Evolutionary conservation across 2,888 invertebrate genomes (phyloP), one percentile per base, ranked within the genome.

Genomic region (Noctua janthina): DNA sequence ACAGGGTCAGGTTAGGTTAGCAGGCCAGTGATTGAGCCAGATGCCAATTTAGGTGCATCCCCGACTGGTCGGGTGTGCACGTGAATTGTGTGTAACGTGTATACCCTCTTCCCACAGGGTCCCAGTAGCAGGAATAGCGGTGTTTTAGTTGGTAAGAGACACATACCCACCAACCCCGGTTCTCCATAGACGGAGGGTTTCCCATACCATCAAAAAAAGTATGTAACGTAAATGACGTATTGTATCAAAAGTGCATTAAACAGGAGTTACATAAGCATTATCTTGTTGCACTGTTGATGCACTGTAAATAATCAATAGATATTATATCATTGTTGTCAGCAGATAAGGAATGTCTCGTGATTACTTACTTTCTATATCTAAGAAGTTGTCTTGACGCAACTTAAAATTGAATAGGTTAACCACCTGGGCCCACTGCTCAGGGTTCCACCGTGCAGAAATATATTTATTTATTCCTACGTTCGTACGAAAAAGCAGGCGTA

Each of bases 231-330:
- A 7, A 43, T 43, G 43, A 43, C 43, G 43, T 43, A 43, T 7
- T 43, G 7, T 43, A 43, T 7, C 7, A 43, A 43, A 51, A 7
- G 17, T 84, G 35, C 80, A 64, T 46, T 64, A 35, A 54, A 74
- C 64, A 17, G 68, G 11, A 74, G 64, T 35, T 66, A 39, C n/a
- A 68, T 46, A 8, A 56, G 6, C 17, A 35, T 71, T 82, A 62
- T 84, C 78, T 46, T n/a, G n/a, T 23, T 67, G 23, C 39, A 39
- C 39, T 13, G 7, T 66, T 78, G n/a, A 71, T 59, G 66, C 84
- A 67, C 23, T 67, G 70, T 59, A 82, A 82, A 84, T 71, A 84
- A 81, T 78, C 66, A 67, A 71, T 10, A 76, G 43, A 84, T 67
- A 76, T 69, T 46, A 29, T 76, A 83, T 83, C 64, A 77, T 35